A percentile compares a stretch with the other conserved stretches of the same genome.
Conservation (phyloP, 2,888 invertebrate genomes). For the Griposia aprilina region DNA sequence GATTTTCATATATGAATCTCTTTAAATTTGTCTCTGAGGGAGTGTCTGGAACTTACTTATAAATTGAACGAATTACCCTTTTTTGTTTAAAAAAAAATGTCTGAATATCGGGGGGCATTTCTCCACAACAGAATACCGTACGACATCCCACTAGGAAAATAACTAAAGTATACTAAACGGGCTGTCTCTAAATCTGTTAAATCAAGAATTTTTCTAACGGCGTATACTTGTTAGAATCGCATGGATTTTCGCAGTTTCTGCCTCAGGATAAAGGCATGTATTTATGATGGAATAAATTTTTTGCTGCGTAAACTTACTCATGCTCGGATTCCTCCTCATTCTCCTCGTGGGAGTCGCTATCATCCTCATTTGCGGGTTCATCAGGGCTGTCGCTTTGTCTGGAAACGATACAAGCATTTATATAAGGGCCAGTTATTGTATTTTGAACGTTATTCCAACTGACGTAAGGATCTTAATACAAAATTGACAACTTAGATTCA, state of each 20-base stretch:
- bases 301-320: conserved; percentile 32
- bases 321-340: conserved; percentile 25
- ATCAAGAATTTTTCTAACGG: too few species aligned
- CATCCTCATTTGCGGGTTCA: conserved; percentile 13
- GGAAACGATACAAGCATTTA: background rate
- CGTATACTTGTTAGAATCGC: background rate
- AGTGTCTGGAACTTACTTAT: too few species aligned
- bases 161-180: too few species aligned
- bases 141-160: too few species aligned
- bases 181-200: too few species aligned
- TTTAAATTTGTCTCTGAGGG: too few species aligned
- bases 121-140: too few species aligned
- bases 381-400: conserved; percentile 17
- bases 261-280: background rate
- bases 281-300: background rate
- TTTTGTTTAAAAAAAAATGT: too few species aligned
- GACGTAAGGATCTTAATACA: too few species aligned
- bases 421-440: background rate
- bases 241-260: background rate
- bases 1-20: too few species aligned
- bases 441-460: background rate
- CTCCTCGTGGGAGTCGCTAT: conserved; percentile 14
- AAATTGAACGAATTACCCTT: too few species aligned
- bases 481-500: background rate
- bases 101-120: too few species aligned